Evolutionary conservation across 2,888 invertebrate genomes (phyloP).

Genomic region (Caenorhabditis sp.): DNA sequence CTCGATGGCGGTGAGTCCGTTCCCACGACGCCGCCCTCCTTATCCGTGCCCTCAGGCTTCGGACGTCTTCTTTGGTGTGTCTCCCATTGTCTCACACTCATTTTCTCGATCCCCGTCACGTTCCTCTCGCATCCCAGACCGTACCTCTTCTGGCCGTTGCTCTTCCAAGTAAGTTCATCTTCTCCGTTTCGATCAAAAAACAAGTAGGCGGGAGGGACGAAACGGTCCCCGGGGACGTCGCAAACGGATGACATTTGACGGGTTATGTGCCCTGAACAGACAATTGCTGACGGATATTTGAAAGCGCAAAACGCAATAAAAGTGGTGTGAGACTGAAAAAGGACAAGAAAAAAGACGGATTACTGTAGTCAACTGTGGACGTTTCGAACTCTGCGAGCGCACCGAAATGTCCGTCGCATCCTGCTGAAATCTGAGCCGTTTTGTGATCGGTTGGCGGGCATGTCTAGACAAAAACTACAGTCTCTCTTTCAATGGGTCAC

Average conservation of each 20-base stretch:
- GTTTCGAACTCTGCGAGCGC: no score
- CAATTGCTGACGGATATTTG: constrained; percentile 7
- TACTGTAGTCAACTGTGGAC: not conserved
- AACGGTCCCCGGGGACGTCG: constrained; percentile 19
- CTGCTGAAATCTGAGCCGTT: constrained; percentile 8
- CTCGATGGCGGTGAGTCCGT: constrained; percentile 72
- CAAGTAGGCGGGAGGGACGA: not conserved
- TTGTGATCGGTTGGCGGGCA: not conserved
- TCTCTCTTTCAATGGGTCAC: not conserved
- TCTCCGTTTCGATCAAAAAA: constrained; percentile 24
- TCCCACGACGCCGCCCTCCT: constrained; percentile 23
- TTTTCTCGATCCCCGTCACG: constrained; percentile 72
- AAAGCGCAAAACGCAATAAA: constrained; percentile 6
- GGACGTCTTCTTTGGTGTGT: constrained; percentile 68
- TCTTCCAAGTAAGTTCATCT: constrained; percentile 68
- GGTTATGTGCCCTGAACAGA: constrained; percentile 21
- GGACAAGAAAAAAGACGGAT: not conserved
- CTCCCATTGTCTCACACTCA: constrained; percentile 69
- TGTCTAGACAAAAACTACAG: constrained; percentile 22
- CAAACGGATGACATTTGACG: constrained; percentile 32
- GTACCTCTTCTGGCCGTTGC: constrained; percentile 73
- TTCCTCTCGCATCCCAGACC: constrained; percentile 72
- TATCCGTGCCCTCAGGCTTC: constrained; percentile 40
- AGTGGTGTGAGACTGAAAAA: not conserved
- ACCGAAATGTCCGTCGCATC: not conserved